Evolutionary conservation across 2,888 invertebrate species (phyloP).

Genomic region (Spicauda simplicius): DNA sequence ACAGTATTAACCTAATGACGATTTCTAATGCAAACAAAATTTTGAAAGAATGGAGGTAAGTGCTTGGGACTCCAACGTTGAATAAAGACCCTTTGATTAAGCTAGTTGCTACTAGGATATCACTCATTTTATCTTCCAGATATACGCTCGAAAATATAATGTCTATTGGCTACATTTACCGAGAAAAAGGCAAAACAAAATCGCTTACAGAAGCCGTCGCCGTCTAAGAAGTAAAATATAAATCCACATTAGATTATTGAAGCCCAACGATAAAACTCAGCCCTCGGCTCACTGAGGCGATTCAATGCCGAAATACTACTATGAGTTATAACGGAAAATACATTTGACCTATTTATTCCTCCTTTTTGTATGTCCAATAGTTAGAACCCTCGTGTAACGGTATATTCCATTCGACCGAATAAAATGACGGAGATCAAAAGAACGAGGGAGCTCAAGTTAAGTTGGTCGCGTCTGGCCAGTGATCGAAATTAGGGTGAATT

Average conservation of each 20-base stretch:
- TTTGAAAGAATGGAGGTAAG: too few species aligned
- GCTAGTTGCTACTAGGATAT: too few species aligned
- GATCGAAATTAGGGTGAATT: slow-evolving; percentile 41
- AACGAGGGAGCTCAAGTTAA: slow-evolving; percentile 42
- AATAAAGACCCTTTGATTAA: too few species aligned
- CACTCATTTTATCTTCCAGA: too few species aligned
- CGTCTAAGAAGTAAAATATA: slow-evolving; percentile 43
- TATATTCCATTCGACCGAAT: slow-evolving; percentile 10
- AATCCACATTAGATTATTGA: slow-evolving; percentile 57
- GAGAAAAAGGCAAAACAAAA: slow-evolving; percentile 14
- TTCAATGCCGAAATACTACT: slow-evolving; percentile 65
- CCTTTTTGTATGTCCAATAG: slow-evolving; percentile 44
- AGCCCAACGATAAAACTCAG: slow-evolving; percentile 65
- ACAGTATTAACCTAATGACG: too few species aligned
- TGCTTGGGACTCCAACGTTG: too few species aligned
- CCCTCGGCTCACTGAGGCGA: slow-evolving; percentile 64
- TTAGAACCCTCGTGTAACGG: slow-evolving; percentile 14
- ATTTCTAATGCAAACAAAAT: too few species aligned
- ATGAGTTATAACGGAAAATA: slow-evolving; percentile 78
- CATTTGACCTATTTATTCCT: slow-evolving; percentile 69
- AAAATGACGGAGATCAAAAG: slow-evolving; percentile 13
- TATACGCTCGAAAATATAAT: neutral
- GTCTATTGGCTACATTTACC: neutral
- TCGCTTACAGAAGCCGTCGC: slow-evolving; percentile 16
- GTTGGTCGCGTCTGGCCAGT: slow-evolving; percentile 45